These are phyloP conservation scores for Macrobrachium rosenbergii DNA, from an alignment of 1,140 invertebrate species.

Conservation along the genomic window DNA sequence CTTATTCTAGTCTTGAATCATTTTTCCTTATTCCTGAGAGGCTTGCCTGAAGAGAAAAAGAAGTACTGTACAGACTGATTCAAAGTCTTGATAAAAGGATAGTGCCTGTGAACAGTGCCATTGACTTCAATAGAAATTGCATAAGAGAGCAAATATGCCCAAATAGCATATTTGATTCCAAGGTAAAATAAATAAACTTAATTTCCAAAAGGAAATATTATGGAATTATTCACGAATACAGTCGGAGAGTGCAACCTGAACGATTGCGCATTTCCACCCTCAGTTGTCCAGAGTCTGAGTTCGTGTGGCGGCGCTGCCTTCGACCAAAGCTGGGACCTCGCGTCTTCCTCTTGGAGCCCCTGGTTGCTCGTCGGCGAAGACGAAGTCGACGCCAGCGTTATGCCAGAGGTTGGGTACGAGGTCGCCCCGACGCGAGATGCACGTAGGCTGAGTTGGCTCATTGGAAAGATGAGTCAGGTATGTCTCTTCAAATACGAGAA, in stretches of 20 bases:
- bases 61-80: no score
- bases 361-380: not conserved
- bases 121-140: no score
- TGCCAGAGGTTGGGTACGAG: not conserved
- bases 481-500: not conserved
- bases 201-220: no score
- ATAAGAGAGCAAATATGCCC: no score
- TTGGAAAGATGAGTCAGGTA: conserved; percentile 5
- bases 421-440: not conserved
- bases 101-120: no score
- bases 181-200: no score
- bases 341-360: conserved; percentile 14
- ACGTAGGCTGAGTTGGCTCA: not conserved
- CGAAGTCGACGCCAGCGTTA: not conserved
- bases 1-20: no score
- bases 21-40: no score
- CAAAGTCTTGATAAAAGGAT: no score
- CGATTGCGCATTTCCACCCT: not conserved
- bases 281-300: conserved; percentile 27
- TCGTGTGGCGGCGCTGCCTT: not conserved
- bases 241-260: not conserved
- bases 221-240: no score
- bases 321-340: conserved; percentile 35
- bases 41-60: no score
- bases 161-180: no score